A percentile compares a stretch with the other conserved stretches of the same genome.
Conservation (phyloP, 2,888 invertebrate genomes). For the Lepidonotus clava region DNA sequence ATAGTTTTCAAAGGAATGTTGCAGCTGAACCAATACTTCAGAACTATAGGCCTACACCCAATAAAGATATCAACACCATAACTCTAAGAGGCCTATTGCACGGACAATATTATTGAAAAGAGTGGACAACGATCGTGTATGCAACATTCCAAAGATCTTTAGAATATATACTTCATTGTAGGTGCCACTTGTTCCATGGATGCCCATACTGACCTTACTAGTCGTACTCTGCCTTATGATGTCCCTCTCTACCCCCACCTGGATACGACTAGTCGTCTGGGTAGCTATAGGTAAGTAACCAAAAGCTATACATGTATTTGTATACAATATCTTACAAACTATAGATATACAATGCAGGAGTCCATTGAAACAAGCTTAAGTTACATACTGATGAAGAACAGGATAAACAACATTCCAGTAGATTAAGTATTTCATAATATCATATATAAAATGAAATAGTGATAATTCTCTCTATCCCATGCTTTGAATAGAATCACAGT, state of each 20-base stretch:
- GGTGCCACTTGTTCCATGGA: conserved; percentile 22
- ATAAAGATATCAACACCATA: neutral
- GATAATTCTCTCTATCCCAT: no score
- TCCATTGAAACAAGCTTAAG: no score
- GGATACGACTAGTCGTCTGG: conserved; percentile 38
- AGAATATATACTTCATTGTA: neutral
- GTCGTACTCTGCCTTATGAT: conserved; percentile 15
- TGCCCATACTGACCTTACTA: neutral
- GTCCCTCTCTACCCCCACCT: neutral
- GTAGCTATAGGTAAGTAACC: neutral
- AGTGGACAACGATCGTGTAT: neutral
- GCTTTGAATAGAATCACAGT: no score
- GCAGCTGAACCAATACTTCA: no score
- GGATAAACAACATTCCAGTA: no score
- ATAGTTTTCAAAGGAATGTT: no score
- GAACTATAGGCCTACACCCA: neutral
- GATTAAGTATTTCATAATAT: no score
- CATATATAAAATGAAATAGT: no score
- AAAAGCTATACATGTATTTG: neutral
- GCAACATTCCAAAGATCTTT: neutral
- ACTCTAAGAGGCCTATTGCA: neutral
- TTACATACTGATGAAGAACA: no score
- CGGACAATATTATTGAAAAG: neutral
- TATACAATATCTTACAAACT: neutral
- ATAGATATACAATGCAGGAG: neutral